A percentile compares a stretch with the other conserved stretches of the same genome.
Evolutionary conservation across 1,140 invertebrate species (phyloP).

Genomic region (Drosophila novamexicana): DNA sequence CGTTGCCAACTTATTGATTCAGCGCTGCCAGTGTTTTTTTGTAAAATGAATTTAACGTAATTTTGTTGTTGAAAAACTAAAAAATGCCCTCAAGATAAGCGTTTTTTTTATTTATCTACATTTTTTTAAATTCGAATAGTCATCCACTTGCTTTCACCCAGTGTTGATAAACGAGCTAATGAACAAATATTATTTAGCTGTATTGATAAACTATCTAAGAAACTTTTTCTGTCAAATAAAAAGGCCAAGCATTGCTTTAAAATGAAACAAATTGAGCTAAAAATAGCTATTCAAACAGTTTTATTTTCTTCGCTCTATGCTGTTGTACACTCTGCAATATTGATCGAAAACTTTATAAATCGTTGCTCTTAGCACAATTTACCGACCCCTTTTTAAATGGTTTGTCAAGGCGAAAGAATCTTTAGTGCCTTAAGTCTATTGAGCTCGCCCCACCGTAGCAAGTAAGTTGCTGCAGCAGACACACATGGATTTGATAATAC

Average conservation of each 20-base stretch:
- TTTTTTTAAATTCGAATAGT: no score
- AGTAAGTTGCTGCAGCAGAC: slow-evolving; percentile 5
- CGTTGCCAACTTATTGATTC: no score
- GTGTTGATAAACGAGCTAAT: neutral
- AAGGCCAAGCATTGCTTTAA: neutral
- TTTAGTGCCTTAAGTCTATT: neutral
- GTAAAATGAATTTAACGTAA: neutral
- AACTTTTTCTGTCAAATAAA: neutral
- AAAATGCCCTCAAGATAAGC: no score
- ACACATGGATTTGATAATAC: slow-evolving; percentile 52
- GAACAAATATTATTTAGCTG: neutral
- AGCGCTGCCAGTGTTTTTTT: no score
- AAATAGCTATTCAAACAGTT: no score
- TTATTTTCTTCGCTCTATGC: neutral
- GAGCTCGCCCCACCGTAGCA: neutral
- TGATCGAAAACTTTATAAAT: slow-evolving; percentile 4
- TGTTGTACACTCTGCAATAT: neutral
- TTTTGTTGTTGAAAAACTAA: no score
- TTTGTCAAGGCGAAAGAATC: neutral
- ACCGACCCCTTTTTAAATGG: neutral
- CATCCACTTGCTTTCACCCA: neutral
- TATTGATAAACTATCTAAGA: neutral
- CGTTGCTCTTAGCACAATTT: slow-evolving; percentile 5
- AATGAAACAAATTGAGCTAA: no score
- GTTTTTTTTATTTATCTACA: no score